phyloP scores from a whole-genome alignment of 2,888 invertebrate genomes.

The Drosophila picticornis region DNA sequence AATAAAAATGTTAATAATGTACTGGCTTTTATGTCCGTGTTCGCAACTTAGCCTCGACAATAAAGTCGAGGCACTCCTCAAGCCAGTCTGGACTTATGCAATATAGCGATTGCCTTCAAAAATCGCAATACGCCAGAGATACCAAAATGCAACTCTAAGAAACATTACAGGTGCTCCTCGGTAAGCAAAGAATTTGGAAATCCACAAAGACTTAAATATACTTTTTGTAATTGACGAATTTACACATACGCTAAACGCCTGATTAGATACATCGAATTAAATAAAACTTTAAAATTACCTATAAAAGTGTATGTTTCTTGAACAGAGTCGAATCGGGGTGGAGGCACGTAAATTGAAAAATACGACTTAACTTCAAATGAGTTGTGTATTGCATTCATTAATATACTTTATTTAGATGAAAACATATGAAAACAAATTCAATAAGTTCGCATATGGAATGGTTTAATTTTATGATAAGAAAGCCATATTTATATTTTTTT shows the following conservation, averaged over 20 bases:
- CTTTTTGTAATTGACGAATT: background rate
- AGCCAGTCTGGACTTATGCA: background rate
- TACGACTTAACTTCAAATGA: background rate
- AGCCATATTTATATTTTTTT: background rate
- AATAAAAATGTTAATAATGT: background rate
- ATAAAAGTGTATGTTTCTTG: background rate
- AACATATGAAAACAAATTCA: background rate
- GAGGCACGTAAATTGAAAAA: background rate
- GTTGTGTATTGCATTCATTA: too few species aligned
- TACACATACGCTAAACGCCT: background rate
- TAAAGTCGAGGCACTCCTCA: background rate
- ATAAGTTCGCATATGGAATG: background rate
- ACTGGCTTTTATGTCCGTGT: background rate
- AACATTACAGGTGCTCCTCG: background rate
- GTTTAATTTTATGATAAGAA: background rate
- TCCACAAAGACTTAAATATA: background rate
- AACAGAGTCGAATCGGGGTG: too few species aligned
- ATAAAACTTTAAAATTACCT: background rate
- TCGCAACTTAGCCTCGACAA: background rate
- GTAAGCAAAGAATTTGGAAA: background rate
- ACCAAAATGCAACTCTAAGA: background rate
- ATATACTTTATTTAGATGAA: too few species aligned
- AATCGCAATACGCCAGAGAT: background rate
- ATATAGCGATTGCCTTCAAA: background rate
- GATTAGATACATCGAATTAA: background rate